These are phyloP conservation scores for Byasa hedistus DNA, from an alignment of 2,888 invertebrate genomes.

Conservation along the genomic window DNA sequence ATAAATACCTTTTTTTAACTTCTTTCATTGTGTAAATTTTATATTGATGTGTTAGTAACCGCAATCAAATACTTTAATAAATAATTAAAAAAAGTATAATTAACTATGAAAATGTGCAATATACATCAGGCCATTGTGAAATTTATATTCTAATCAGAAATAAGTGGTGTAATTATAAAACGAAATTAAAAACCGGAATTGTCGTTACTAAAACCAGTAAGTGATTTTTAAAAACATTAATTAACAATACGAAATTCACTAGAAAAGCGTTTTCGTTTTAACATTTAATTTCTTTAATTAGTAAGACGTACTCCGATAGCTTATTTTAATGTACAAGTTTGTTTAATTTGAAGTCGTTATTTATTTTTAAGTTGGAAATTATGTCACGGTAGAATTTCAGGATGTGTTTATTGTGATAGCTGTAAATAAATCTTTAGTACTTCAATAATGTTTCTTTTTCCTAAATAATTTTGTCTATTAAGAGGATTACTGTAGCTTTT, in stretches of 20 bases:
- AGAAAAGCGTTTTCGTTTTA: neutral
- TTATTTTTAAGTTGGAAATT: constrained; percentile 69
- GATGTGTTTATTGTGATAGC: constrained; percentile 65
- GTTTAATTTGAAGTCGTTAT: constrained; percentile 59
- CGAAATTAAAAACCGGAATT: neutral
- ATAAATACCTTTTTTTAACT: neutral
- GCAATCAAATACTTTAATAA: neutral
- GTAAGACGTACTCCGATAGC: neutral
- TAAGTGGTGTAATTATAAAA: neutral
- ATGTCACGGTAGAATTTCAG: constrained; percentile 36
- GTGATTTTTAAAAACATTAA: neutral
- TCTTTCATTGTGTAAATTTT: neutral
- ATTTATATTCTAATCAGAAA: neutral
- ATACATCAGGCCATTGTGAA: neutral
- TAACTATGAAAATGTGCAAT: constrained; percentile 12
- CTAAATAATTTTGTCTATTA: neutral
- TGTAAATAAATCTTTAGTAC: constrained; percentile 63
- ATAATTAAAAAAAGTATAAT: neutral
- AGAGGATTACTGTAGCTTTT: no score
- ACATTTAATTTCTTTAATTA: neutral
- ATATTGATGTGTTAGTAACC: neutral
- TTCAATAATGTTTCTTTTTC: constrained; percentile 11
- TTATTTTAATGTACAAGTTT: constrained; percentile 27
- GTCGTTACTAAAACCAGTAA: neutral
- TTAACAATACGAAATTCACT: neutral